Base-by-base conservation (phyloP, 2,888 invertebrate genomes). In the Drosophila formosana region DNA sequence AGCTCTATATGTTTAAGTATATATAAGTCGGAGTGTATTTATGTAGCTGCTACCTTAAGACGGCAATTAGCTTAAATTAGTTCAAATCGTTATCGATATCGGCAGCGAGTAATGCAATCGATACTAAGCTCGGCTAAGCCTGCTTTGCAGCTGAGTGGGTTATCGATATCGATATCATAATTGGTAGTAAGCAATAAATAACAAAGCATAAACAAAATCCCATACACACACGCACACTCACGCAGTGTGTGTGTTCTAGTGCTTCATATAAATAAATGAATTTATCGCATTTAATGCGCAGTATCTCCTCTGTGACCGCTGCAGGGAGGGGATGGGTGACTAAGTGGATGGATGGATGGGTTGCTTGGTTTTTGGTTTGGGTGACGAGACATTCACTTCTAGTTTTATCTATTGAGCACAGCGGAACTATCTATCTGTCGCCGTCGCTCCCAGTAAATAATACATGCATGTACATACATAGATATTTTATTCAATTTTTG, bases 241-340 rank as follows among this genome's bases (percentile, higher is more conserved):
- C 13, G 11, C 3, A 13, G 39, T 39, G 18, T 18, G 18, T 18
- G n/a, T 37, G 34, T n/a, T 37, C 62, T 86, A 83, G 78, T 82
- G 53, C 60, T 41, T 41, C 3, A 9, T 39, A 75, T 66, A 82
- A 87, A 87, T 87, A 82, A 79, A 82, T 75, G 56, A 43, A 68
- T 68, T 79, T 71, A 82, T 87, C 76, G 69, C 76, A 70, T 67
- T 80, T 57, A 82, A 86, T 85, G 75, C 79, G 68, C 62, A 72
- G 46, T 63, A 66, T 45, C 11, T 34, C 18, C 30, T 50, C 39
- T 13, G 32, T 32, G 8, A 18, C 49, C 18, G 18, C 2, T 18
- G 18, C 18, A 18, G 18, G 18, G 6, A 13, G 28, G 13, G 32
- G 9, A 9, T 1, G 45, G 9, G 18, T 57, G 57, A 57, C 57